Base-by-base conservation (phyloP, 1,140 invertebrate species). In the Meloidogyne hapla region DNA sequence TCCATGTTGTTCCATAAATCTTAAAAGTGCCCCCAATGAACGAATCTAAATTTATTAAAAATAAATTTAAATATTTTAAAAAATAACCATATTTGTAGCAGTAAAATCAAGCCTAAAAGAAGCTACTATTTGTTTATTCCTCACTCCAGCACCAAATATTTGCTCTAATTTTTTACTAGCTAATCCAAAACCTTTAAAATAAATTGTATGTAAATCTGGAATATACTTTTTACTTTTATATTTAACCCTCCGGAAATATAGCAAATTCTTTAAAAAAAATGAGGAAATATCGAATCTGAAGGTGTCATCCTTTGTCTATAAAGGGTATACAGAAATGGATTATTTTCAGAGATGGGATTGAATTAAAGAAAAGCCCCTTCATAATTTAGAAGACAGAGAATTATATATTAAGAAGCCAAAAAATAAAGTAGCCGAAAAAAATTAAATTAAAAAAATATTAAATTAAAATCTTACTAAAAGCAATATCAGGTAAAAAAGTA, bases 11-110 rank as follows among this genome's bases (percentile, higher is more conserved):
- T 84, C 76, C 18, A 83, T 26, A 62, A 74, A 77, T 13, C 81
- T 64, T 18, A 83, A 72, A 18, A 83, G 69, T 26, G 81, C 81
- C n/a, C 81, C 81, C 21, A 83, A 62, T n/a, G 81, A 69, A 21
- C 79, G 67, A 38, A 83, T 82, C 80, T 81, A 74, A 64, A 63
- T 79, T 42, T 18, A 75, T 10, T 10, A 5, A 33, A 21, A 70
- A 73, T n/a, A 73, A 12, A 67, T n/a, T 9, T 33, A 76, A 33
- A 75, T 18, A 26, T 26, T 40, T 18, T 26, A 74, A 40, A 21
- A 33, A 45, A 18, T 67, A 40, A 77, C 77, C 77, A 79, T 77
- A 62, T 77, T 77, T 23, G 66, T 56, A 25, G 62, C 38, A 28
- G 64, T 56, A 68, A 42, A 68, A 62, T 77, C 77, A 10, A 77